These are phyloP conservation scores for Invenusta paracnida DNA, from an alignment of 2,888 invertebrate genomes.

Conservation along the genomic window DNA sequence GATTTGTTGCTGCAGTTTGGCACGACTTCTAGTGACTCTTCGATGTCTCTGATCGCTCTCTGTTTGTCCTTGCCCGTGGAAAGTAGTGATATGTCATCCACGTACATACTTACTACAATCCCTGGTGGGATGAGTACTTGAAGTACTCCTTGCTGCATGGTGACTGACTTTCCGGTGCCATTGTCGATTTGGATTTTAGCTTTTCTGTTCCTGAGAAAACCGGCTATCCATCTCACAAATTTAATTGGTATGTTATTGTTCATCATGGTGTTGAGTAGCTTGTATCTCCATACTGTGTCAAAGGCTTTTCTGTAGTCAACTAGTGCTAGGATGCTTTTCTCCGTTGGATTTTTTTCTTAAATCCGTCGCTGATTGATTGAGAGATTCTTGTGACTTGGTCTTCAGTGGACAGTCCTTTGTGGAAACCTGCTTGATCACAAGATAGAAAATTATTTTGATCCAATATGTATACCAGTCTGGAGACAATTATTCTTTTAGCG, in stretches of 20 bases:
- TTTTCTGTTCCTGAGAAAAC: not conserved
- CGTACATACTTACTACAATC: not conserved
- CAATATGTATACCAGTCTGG: not conserved
- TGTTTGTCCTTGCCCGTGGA: not conserved
- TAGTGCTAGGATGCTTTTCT: conserved; percentile 10
- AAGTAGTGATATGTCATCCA: not conserved
- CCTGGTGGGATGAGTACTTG: not conserved
- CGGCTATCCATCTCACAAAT: conserved; percentile 2
- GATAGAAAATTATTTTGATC: not conserved
- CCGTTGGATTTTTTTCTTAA: conserved; percentile 28
- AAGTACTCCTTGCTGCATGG: not conserved
- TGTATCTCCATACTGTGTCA: conserved; percentile 22
- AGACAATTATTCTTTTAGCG: not conserved
- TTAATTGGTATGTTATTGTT: not conserved
- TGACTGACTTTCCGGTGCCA: conserved; percentile 10
- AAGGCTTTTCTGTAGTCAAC: conserved; percentile 12
- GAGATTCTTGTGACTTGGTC: conserved; percentile 7
- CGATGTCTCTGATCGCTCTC: not conserved
- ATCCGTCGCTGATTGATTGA: not conserved
- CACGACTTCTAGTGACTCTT: not conserved
- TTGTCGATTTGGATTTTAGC: not conserved
- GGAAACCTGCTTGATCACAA: conserved; percentile 20
- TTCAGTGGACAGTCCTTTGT: not conserved
- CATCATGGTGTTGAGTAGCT: conserved; percentile 8
- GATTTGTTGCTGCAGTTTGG: not conserved